phyloP scores from a whole-genome alignment of 2,888 invertebrate species.

The Meteorus colon region DNA sequence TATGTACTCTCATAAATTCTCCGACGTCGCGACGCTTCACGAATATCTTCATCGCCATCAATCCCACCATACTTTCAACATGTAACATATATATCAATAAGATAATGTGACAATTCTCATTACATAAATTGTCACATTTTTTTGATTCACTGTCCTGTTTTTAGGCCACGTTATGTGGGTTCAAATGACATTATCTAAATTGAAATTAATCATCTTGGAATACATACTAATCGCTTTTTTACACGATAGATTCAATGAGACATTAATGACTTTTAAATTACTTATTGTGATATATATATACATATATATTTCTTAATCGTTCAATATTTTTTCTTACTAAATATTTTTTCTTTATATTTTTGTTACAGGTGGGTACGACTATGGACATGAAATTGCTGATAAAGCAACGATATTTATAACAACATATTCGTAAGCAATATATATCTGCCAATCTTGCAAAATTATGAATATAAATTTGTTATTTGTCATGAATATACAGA shows the following conservation, averaged over 20 bases:
- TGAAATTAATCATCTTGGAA: conserved; percentile 18
- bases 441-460: neutral
- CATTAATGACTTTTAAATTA: neutral
- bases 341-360: conserved; percentile 23
- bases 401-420: neutral
- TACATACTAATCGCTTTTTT: neutral
- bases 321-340: neutral
- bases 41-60: conserved; percentile 4
- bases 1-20: conserved; percentile 47
- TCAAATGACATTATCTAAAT: conserved; percentile 30
- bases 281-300: neutral
- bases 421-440: conserved; percentile 1
- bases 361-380: conserved; percentile 45
- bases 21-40: conserved; percentile 35
- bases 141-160: neutral
- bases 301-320: neutral
- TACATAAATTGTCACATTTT: conserved; percentile 1
- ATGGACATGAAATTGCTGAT: neutral
- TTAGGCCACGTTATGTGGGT: neutral
- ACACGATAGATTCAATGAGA: neutral
- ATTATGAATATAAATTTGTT: neutral
- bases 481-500: neutral
- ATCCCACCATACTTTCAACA: neutral
- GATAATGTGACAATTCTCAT: neutral
- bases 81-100: neutral